Evolutionary conservation across 2,797 vertebrate species (phyloP).

Genomic region (Aeoliscus strigatus): DNA sequence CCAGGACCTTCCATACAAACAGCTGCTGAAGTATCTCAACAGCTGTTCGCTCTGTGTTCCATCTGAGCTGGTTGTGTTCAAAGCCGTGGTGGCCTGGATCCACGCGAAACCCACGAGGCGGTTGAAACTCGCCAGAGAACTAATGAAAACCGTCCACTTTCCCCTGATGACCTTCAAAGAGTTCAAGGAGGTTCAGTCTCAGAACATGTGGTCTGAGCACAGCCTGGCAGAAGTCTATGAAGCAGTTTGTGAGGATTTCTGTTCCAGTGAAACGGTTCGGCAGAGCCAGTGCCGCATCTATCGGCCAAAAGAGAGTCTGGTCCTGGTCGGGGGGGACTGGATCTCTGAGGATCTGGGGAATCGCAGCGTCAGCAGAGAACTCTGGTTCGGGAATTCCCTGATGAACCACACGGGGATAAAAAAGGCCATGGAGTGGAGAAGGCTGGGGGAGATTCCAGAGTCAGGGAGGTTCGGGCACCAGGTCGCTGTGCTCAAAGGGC

Average conservation of each 20-base stretch:
- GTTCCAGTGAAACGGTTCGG: slow-evolving; percentile 51
- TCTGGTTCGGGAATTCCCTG: slow-evolving; percentile 85
- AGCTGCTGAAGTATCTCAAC: slow-evolving; percentile 73
- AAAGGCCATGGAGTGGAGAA: slow-evolving; percentile 80
- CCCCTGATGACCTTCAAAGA: slow-evolving; percentile 88
- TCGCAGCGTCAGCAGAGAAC: slow-evolving; percentile 71
- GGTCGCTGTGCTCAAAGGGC: slow-evolving; percentile 63
- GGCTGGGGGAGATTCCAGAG: slow-evolving; percentile 76
- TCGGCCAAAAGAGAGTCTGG: slow-evolving; percentile 73
- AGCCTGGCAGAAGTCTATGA: slow-evolving; percentile 66
- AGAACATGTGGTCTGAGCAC: slow-evolving; percentile 63
- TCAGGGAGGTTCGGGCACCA: slow-evolving; percentile 79
- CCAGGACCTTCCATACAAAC: slow-evolving; percentile 73
- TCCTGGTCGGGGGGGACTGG: slow-evolving; percentile 84
- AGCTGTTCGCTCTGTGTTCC: slow-evolving; percentile 77
- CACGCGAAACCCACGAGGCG: slow-evolving; percentile 67
- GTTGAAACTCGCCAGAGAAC: slow-evolving; percentile 59
- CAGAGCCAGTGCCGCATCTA: slow-evolving; percentile 67
- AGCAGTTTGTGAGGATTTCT: slow-evolving; percentile 64
- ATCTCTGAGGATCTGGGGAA: slow-evolving; percentile 70
- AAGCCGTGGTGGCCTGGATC: slow-evolving; percentile 81
- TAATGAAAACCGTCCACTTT: slow-evolving; percentile 83
- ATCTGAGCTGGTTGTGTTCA: slow-evolving; percentile 81
- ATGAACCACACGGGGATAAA: slow-evolving; percentile 76
- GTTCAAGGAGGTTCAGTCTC: slow-evolving; percentile 81